Percentiles rank a stretch among this genome's conserved stretches.
These are phyloP conservation scores for Pongo abelii DNA, from an alignment of 2,113 vertebrate species.

Conservation along the genomic window DNA sequence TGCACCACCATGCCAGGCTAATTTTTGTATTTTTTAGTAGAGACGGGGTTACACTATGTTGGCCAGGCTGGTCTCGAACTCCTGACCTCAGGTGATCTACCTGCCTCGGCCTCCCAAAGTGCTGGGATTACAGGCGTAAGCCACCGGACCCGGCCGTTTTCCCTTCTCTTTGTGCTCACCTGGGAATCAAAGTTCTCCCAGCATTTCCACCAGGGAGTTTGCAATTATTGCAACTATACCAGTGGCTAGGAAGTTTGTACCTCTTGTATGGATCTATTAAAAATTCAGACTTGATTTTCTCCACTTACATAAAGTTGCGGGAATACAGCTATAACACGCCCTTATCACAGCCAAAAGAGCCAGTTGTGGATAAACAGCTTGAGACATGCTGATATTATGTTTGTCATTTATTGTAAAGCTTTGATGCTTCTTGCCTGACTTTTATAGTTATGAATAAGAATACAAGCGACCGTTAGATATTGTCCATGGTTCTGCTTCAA, in stretches of 20 bases:
- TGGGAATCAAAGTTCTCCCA: not conserved
- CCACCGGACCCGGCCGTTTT: too few species aligned
- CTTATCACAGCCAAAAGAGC: not conserved
- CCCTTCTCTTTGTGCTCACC: too few species aligned
- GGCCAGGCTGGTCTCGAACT: too few species aligned
- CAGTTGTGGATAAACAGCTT: not conserved
- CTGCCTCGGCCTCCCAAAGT: too few species aligned
- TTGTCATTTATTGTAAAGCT: not conserved
- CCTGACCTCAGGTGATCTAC: too few species aligned
- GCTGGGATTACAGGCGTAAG: too few species aligned
- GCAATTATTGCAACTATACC: not conserved
- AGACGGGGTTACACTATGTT: too few species aligned
- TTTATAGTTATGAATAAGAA: not conserved
- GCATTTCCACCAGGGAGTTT: not conserved
- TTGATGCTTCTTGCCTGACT: not conserved
- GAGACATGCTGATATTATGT: not conserved
- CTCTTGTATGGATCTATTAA: not conserved
- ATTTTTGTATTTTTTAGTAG: too few species aligned
- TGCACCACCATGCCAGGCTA: too few species aligned
- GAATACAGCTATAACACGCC: not conserved
- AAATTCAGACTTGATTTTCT: not conserved
- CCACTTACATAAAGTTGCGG: not conserved
- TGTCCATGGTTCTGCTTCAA: not conserved
- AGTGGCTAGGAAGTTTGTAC: not conserved
- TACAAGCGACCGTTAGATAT: not conserved